A percentile compares a stretch with the other conserved stretches of the same genome.
Conservation (phyloP, 2,113 vertebrate genomes). For the Chionis minor region DNA sequence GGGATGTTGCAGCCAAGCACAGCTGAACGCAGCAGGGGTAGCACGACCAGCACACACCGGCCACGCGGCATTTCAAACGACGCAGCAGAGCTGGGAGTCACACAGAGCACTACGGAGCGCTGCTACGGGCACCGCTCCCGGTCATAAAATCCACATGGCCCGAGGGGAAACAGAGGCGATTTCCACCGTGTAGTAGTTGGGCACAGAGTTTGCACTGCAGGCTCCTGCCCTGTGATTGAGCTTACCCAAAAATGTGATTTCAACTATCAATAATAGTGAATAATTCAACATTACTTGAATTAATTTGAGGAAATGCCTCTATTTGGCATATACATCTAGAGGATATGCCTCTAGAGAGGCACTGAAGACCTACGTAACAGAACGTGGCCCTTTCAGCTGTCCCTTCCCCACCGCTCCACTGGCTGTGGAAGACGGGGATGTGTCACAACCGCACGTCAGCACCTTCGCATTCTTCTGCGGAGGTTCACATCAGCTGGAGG, state of each 20-base stretch:
- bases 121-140: neutral
- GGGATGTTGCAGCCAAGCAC: neutral
- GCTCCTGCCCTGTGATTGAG: neutral
- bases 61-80: accelerated
- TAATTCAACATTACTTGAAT: neutral
- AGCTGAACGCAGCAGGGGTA: accelerated
- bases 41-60: neutral
- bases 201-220: neutral
- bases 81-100: neutral
- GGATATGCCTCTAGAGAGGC: neutral
- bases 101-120: accelerated
- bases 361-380: neutral
- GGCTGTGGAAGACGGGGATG: neutral
- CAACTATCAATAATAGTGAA: neutral
- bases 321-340: too few species aligned
- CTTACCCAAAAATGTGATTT: neutral
- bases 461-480: neutral
- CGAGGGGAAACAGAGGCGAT: neutral
- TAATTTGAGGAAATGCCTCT: neutral
- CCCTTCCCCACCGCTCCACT: neutral
- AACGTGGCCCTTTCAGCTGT: too few species aligned
- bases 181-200: neutral
- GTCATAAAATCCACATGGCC: neutral
- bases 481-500: neutral
- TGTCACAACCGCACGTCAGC: neutral